Conservation (phyloP, 2,113 vertebrate genomes). For the Lagenorhynchus albirostris region DNA sequence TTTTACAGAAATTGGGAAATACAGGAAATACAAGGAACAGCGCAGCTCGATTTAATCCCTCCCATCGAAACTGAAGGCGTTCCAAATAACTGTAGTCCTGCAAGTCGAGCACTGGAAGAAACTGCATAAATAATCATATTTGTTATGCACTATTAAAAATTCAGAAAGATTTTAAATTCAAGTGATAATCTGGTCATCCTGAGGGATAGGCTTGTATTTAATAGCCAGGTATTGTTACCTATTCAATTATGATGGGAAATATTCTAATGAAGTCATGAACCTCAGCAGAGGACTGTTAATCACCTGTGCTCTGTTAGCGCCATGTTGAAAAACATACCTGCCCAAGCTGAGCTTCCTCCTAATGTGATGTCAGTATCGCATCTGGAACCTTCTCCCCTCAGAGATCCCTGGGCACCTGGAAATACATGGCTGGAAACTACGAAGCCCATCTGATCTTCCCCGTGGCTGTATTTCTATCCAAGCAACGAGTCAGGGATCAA, state of each 20-base stretch:
- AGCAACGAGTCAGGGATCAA: slow-evolving; percentile 60
- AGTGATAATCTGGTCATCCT: slow-evolving; percentile 82
- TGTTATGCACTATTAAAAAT: slow-evolving; percentile 82
- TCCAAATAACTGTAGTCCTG: slow-evolving; percentile 49
- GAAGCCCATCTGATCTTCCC: slow-evolving; percentile 73
- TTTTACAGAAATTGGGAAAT: slow-evolving; percentile 58
- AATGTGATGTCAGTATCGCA: slow-evolving; percentile 21
- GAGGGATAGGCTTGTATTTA: slow-evolving; percentile 81
- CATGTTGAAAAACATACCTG: slow-evolving; percentile 75
- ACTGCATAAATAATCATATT: slow-evolving; percentile 80
- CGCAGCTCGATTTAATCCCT: slow-evolving; percentile 13
- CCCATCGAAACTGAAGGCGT: neutral
- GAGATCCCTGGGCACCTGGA: slow-evolving; percentile 62
- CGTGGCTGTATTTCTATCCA: slow-evolving; percentile 64
- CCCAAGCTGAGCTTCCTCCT: slow-evolving; percentile 65
- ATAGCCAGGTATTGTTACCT: slow-evolving; percentile 83
- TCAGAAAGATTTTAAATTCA: slow-evolving; percentile 82
- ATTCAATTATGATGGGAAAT: slow-evolving; percentile 82
- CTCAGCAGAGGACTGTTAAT: slow-evolving; percentile 78
- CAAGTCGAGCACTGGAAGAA: slow-evolving; percentile 54
- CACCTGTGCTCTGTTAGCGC: slow-evolving; percentile 60
- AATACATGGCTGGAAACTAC: slow-evolving; percentile 59
- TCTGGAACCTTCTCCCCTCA: slow-evolving; percentile 50
- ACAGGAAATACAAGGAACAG: neutral
- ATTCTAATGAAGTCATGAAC: slow-evolving; percentile 81